Evolutionary conservation across 2,113 vertebrate genomes (phyloP), one percentile per base, ranked within the genome.

Genomic region (Sprattus sprattus): DNA sequence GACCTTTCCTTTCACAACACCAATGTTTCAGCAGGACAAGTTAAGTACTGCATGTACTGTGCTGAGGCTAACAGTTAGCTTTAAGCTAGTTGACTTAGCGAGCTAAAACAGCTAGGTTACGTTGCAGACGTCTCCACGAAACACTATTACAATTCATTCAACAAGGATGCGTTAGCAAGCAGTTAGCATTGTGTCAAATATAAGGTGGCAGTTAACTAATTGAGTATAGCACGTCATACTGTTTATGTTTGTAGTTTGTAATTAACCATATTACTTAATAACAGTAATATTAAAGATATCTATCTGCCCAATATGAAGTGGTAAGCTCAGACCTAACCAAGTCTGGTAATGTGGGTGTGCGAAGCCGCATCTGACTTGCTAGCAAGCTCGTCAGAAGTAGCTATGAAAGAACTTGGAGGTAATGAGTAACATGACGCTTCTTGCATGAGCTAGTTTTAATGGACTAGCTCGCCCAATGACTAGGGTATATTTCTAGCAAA

Each of bases 331-430:
- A 78, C 71, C 2, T 78, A 32, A 78, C 39, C 39, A 39, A 39
- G 71, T 78, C 28, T 78, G 4, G 4, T 78, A 16, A 78, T 78
- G 71, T 78, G 71, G 71, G 71, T 78, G 71, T 78, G 71, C 71
- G 71, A 78, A 44, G 32, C 71, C 71, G 71, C 71, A 78, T 32
- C 11, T 39, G 15, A 44, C 28, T 39, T 28, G 64, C 64, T 67
- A 78, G 71, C 32, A 78, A 78, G 71, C 71, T 78, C 39, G 16
- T 32, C 13, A 78, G 11, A 78, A 28, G 9, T 78, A 78, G 71
- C 71, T 15, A 78, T 78, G 64, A 78, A 78, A 78, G 28, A 39
- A 39, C 28, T 78, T 28, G 71, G 32, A 39, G 39, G 28, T 39
- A 78, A 32, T 11, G 71, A 78, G 32, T 78, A 32, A 44, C 71